Conservation (phyloP, 2,888 invertebrate species). For the Esperia sulphurella region DNA sequence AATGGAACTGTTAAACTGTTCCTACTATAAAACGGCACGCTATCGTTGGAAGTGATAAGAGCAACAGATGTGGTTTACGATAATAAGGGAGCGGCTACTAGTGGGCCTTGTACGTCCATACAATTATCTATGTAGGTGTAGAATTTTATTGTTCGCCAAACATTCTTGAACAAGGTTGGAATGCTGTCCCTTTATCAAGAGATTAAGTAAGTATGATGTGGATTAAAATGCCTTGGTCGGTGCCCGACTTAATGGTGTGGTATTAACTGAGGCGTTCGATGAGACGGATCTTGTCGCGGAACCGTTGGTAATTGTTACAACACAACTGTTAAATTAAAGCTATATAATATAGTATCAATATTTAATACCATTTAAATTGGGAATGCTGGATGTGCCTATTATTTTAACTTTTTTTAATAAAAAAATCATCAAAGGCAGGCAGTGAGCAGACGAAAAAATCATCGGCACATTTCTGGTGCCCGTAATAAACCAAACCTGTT, state of each 20-base stretch:
- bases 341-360: conserved; percentile 5
- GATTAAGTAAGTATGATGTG: conserved; percentile 23
- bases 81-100: conserved; percentile 26
- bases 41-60: conserved; percentile 33
- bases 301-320: conserved; percentile 23
- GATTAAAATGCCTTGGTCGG: conserved; percentile 16
- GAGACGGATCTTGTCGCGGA: conserved; percentile 5
- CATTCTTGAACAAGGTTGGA: conserved; percentile 14
- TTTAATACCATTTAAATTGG: conserved; percentile 17
- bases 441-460: conserved; percentile 12
- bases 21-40: conserved; percentile 20
- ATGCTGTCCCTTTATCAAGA: conserved; percentile 29
- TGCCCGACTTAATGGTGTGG: not conserved
- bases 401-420: not conserved
- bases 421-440: not conserved
- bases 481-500: conserved; percentile 24
- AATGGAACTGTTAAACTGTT: conserved; percentile 15
- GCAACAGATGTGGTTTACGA: conserved; percentile 13
- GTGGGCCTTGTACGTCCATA: conserved; percentile 27
- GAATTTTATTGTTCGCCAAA: conserved; percentile 16
- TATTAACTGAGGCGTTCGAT: not conserved
- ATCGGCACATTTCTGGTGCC: conserved; percentile 8
- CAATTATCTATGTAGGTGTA: conserved; percentile 28
- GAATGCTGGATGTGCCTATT: not conserved
- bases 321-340: conserved; percentile 19